These are phyloP conservation scores for Drosophila ironensis DNA, from an alignment of 1,140 invertebrate genomes.

Conservation along the genomic window DNA sequence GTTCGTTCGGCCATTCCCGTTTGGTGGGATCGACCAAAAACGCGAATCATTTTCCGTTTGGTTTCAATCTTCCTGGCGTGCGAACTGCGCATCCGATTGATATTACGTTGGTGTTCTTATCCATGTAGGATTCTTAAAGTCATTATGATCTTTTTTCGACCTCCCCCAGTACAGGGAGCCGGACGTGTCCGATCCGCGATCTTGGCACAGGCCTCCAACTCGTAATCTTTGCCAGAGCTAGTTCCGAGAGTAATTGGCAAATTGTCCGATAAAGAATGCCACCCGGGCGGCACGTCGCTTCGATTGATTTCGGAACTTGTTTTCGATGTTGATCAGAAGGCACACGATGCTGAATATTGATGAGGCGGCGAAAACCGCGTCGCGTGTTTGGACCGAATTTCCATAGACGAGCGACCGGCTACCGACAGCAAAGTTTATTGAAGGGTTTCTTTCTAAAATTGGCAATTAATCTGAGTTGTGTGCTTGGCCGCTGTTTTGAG, in stretches of 20 bases:
- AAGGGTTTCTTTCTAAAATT: not conserved
- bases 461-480: conserved; percentile 41
- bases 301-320: conserved; percentile 45
- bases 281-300: not conserved
- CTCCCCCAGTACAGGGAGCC: conserved; percentile 27
- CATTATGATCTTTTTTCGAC: conserved; percentile 38
- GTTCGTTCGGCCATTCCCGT: not conserved
- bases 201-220: conserved; percentile 51
- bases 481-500: not conserved
- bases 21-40: not conserved
- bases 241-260: conserved; percentile 28
- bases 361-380: conserved; percentile 34
- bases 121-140: no score
- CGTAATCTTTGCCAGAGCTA: conserved; percentile 12
- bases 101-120: no score
- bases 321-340: conserved; percentile 2
- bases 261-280: conserved; percentile 32
- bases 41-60: not conserved
- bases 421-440: conserved; percentile 16
- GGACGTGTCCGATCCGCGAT: conserved; percentile 43
- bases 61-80: no score
- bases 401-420: conserved; percentile 9
- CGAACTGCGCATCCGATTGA: no score
- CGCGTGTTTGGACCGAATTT: conserved; percentile 42
- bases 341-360: conserved; percentile 27